Conservation (phyloP, 2,888 invertebrate genomes). For the Pimpla rufipes region DNA sequence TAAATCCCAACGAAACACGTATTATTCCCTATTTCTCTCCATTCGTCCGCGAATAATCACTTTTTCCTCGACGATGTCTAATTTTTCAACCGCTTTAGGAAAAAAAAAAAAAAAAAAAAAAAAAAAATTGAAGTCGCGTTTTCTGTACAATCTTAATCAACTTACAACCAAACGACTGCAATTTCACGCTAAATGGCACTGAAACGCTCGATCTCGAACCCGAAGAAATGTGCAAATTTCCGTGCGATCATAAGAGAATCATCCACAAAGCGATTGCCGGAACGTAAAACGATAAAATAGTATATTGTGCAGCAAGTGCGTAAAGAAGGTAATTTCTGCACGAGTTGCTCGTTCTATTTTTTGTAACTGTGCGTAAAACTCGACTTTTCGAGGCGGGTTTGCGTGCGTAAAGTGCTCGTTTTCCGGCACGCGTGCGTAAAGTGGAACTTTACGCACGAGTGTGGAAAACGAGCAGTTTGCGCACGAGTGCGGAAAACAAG, state of each 20-base stretch:
- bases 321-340: too few relatives aligned
- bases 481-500: too few relatives aligned
- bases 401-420: too few relatives aligned
- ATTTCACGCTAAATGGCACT: conserved; percentile 2
- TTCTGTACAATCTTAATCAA: conserved; percentile 1
- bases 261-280: not conserved
- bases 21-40: not conserved
- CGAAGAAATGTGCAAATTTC: not conserved
- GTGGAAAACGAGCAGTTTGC: too few relatives aligned
- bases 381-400: too few relatives aligned
- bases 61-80: not conserved
- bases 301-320: too few relatives aligned
- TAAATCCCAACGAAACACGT: conserved; percentile 14
- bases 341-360: too few relatives aligned
- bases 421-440: too few relatives aligned
- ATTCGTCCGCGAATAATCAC: not conserved
- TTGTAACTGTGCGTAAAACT: too few relatives aligned
- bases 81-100: conserved; percentile 10
- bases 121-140: conserved; percentile 9
- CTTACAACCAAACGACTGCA: conserved; percentile 20
- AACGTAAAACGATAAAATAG: not conserved
- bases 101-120: too few relatives aligned
- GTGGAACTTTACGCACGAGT: too few relatives aligned
- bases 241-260: not conserved
- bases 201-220: not conserved